Evolutionary conservation across 2,888 invertebrate species (phyloP).

Genomic region (Allacma fusca): DNA sequence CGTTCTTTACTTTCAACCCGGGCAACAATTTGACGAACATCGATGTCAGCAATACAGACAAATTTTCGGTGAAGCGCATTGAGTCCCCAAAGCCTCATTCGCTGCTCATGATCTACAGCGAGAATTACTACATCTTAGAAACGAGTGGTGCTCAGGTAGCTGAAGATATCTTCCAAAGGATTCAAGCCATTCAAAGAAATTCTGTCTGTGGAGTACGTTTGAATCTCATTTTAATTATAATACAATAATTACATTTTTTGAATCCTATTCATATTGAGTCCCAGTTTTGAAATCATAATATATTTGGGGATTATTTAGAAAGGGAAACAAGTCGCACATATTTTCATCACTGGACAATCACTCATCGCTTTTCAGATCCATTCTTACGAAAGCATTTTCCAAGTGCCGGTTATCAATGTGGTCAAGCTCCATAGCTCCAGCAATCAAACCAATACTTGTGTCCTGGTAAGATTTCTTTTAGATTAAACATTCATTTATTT

Average conservation of each 20-base stretch:
- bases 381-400: slow-evolving; percentile 29
- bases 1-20: slow-evolving; percentile 33
- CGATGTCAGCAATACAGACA: slow-evolving; percentile 22
- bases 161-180: slow-evolving; percentile 30
- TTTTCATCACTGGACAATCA: slow-evolving; percentile 32
- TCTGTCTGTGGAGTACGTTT: slow-evolving; percentile 14
- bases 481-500: neutral
- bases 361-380: slow-evolving; percentile 29
- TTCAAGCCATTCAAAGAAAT: slow-evolving; percentile 24
- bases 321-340: slow-evolving; percentile 36
- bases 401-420: slow-evolving; percentile 28
- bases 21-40: slow-evolving; percentile 26
- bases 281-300: no score
- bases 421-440: slow-evolving; percentile 23
- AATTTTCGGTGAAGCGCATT: slow-evolving; percentile 26
- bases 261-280: no score
- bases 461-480: slow-evolving; percentile 16
- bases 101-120: slow-evolving; percentile 17
- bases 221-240: no score
- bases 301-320: slow-evolving; percentile 3
- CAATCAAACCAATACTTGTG: slow-evolving; percentile 24
- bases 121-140: slow-evolving; percentile 27
- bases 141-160: slow-evolving; percentile 17
- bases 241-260: no score
- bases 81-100: slow-evolving; percentile 31